Conservation (phyloP, 2,888 invertebrate genomes). For the Coelinius sp. region DNA sequence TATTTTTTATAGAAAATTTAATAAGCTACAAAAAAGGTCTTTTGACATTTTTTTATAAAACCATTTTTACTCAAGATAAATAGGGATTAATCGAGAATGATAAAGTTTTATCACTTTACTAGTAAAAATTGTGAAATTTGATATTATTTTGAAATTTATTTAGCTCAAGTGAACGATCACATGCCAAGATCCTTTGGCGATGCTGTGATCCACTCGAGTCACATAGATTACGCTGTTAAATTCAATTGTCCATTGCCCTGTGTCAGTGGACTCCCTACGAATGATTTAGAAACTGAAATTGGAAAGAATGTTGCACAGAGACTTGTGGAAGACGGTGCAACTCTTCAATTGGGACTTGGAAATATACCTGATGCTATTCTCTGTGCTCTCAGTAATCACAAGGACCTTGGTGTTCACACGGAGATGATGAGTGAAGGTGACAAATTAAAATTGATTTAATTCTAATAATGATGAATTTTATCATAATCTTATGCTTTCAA, state of each 20-base stretch:
- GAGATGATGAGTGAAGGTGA: conserved; percentile 97
- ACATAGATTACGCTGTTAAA: conserved; percentile 89
- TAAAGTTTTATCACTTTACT: too few relatives aligned
- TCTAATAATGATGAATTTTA: not conserved
- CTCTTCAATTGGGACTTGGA: conserved; percentile 95
- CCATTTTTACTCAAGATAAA: too few relatives aligned
- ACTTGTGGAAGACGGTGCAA: conserved; percentile 92
- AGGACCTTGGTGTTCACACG: conserved; percentile 95
- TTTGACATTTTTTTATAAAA: too few relatives aligned
- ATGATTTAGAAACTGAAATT: conserved; percentile 81
- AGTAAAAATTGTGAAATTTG: not conserved
- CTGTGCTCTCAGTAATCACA: conserved; percentile 83
- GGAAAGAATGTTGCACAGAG: conserved; percentile 92
- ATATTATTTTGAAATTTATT: conserved; percentile 35
- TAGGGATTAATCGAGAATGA: too few relatives aligned
- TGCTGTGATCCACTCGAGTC: conserved; percentile 89
- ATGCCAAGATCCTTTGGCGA: conserved; percentile 97
- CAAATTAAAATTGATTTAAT: not conserved
- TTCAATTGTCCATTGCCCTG: conserved; percentile 78
- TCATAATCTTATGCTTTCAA: not conserved
- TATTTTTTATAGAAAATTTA: too few relatives aligned
- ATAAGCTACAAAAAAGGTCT: too few relatives aligned
- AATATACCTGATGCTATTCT: conserved; percentile 95
- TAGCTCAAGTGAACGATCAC: conserved; percentile 87
- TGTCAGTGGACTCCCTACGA: conserved; percentile 77